phyloP scores from a whole-genome alignment of 2,113 vertebrate species.

The Megaceryle torquata region DNA sequence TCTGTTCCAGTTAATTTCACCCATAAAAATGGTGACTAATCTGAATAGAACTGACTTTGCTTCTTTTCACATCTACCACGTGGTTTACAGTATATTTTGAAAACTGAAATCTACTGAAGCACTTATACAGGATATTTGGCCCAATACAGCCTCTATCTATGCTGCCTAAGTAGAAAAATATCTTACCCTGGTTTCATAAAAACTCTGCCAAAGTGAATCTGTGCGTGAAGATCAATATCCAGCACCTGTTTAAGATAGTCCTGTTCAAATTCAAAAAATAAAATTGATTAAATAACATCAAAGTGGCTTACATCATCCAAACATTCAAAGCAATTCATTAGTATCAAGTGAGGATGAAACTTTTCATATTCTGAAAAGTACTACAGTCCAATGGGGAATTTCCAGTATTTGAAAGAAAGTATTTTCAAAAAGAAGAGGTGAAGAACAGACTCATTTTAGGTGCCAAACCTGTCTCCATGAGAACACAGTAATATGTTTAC shows the following conservation, averaged over 20 bases:
- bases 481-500: background rate
- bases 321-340: conserved; percentile 31
- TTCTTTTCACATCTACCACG: background rate
- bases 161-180: conserved; percentile 19
- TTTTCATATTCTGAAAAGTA: background rate
- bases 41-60: background rate
- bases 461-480: background rate
- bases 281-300: conserved; percentile 12
- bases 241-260: conserved; percentile 99
- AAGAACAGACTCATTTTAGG: background rate
- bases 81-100: background rate
- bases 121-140: background rate
- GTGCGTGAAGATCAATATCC: conserved; percentile 98
- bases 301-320: conserved; percentile 21
- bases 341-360: conserved; percentile 3
- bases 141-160: background rate
- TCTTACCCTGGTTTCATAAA: conserved; percentile 99
- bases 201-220: conserved; percentile 98
- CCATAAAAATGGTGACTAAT: background rate
- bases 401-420: background rate
- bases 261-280: conserved; percentile 76
- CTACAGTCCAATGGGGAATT: conserved; percentile 7
- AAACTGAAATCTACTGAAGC: background rate
- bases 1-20: background rate
- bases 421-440: background rate